Percentiles rank a stretch among this genome's conserved stretches.
These are phyloP conservation scores for Andrena marginata DNA, from an alignment of 2,888 invertebrate genomes.

Conservation along the genomic window DNA sequence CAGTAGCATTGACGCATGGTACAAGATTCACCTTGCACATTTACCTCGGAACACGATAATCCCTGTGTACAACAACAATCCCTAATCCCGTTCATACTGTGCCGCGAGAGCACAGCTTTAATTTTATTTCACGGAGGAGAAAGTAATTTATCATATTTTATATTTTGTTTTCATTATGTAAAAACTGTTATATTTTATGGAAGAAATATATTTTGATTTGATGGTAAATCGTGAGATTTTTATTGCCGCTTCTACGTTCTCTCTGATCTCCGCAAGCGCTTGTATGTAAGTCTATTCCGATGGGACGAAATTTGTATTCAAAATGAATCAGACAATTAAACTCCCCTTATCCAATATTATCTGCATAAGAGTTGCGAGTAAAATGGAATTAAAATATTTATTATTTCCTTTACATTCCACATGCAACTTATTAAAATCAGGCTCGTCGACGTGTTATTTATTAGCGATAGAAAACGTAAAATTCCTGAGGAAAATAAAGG, in stretches of 20 bases:
- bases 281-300: no score
- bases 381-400: no score
- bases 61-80: constrained; percentile 21
- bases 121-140: constrained; percentile 27
- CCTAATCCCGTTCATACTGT: constrained; percentile 25
- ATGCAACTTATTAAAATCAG: no score
- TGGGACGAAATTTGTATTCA: no score
- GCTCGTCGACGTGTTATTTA: no score
- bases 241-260: neutral
- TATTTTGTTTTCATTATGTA: constrained; percentile 36
- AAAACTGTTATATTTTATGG: constrained; percentile 25
- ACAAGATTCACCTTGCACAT: constrained; percentile 47
- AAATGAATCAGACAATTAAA: no score
- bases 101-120: constrained; percentile 3
- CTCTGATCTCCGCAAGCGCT: neutral
- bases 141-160: constrained; percentile 21
- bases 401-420: no score
- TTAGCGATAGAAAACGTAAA: no score
- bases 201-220: constrained; percentile 38
- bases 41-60: constrained; percentile 24
- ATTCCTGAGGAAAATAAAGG: no score
- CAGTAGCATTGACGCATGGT: constrained; percentile 70
- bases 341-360: no score
- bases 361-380: no score
- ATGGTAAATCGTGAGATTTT: constrained; percentile 4